Evolutionary conservation across 2,797 vertebrate species (phyloP), one percentile per base, ranked within the genome.

Genomic region (Sebastiscus tertius): DNA sequence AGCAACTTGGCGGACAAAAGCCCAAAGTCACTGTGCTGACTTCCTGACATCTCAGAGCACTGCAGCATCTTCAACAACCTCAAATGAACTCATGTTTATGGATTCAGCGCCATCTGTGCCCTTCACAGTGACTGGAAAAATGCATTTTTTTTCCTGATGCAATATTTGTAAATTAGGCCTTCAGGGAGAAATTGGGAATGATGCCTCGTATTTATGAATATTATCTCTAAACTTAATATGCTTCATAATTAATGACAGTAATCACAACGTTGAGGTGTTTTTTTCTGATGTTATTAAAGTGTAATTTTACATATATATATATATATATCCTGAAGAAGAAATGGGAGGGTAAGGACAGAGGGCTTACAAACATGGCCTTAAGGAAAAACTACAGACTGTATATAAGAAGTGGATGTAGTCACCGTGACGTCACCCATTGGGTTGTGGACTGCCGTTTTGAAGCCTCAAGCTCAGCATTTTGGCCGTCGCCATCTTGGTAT

Each of bases 41-140:
- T 74, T 62, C 20, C 24, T 81, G 88, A 80, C 74, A 54, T 54
- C 49, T 54, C 49, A 54, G 49, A 54, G 20, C 49, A 54, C 20
- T 54, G 49, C 49, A 64, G 78, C 63, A 69, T 81, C 68, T 79
- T 65, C 60, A 13, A 0, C 39, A 29, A 7, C 80, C 78, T 70
- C 24, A 8, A 2, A 71, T 67, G 20, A 87, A 79, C 75, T 89
- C 80, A 77, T 93, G 82, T 85, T 93, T 87, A 92, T 91, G 82
- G 70, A 92, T 92, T 89, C 85, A 79, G 70, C 10, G 27, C 91
- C 93, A 92, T 89, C 93, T 94, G 91, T 79, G 85, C 49, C 90
- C 88, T 92, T 90, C 77, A 54, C 69, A 24, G 62, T 81, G 81
- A 87, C 89, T 86, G 39, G 36, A 77, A 69, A 77, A 82, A 77